Percentiles rank a stretch among this genome's conserved stretches.
Conservation (phyloP, 2,797 vertebrate genomes). For the Macroramphosus scolopax region DNA sequence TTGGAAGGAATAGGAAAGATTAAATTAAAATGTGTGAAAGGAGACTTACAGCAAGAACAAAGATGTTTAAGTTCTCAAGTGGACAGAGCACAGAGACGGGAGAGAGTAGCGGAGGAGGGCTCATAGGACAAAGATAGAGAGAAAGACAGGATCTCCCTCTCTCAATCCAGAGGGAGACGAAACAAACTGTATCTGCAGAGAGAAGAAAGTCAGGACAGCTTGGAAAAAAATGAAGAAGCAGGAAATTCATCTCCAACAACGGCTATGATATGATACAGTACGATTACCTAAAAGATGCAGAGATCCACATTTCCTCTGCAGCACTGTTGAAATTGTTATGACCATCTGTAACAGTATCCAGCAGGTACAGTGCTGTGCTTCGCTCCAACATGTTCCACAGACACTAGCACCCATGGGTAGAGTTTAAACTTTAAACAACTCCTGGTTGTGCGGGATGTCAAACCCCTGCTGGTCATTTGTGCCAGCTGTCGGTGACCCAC, state of each 20-base stretch:
- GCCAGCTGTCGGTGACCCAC: too few species aligned
- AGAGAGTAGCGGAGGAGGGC: conserved; percentile 32
- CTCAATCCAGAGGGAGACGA: conserved; percentile 62
- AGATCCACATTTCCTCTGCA: background rate
- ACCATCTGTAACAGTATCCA: too few species aligned
- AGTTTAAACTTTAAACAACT: too few species aligned
- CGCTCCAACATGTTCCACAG: too few species aligned
- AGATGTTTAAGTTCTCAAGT: conserved; percentile 62
- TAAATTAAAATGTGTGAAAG: conserved; percentile 9
- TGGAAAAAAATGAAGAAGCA: conserved; percentile 11
- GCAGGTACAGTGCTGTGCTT: too few species aligned
- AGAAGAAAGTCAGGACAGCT: conserved; percentile 44
- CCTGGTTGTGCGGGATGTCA: background rate
- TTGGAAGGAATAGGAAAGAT: background rate
- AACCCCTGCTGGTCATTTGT: too few species aligned
- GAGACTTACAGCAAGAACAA: conserved; percentile 71
- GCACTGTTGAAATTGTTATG: too few species aligned
- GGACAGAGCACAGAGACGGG: conserved; percentile 49
- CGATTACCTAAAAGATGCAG: too few species aligned
- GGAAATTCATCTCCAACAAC: conserved; percentile 23
- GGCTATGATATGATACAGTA: too few species aligned
- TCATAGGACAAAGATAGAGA: conserved; percentile 65
- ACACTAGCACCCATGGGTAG: too few species aligned
- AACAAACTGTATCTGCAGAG: conserved; percentile 65
- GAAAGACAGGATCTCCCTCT: conserved; percentile 57